phyloP scores from a whole-genome alignment of 2,113 vertebrate species.

The Rhea americana region DNA sequence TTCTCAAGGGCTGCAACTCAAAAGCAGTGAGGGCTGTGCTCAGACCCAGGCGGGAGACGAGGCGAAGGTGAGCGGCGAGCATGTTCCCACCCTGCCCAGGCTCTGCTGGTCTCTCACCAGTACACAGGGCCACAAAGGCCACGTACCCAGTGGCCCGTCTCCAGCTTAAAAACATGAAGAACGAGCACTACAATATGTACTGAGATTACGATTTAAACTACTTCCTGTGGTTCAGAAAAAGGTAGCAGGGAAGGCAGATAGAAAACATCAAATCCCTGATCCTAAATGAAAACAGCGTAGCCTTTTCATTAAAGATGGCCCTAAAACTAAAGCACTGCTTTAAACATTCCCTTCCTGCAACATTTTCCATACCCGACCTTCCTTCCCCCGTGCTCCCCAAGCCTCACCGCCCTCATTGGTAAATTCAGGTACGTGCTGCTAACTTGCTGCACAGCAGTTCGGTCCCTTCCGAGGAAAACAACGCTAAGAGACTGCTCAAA shows the following conservation, averaged over 20 bases:
- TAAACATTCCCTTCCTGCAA: not conserved
- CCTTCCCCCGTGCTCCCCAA: not conserved
- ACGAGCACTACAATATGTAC: fast-evolving
- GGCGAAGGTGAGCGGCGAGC: not conserved
- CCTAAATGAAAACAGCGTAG: not conserved
- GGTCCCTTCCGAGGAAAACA: not conserved
- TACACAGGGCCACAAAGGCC: not conserved
- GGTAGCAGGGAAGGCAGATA: not conserved
- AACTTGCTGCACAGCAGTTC: not conserved
- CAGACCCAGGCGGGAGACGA: fast-evolving
- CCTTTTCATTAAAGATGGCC: not conserved
- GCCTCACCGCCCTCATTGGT: fast-evolving
- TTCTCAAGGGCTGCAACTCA: not conserved
- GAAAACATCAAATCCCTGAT: not conserved
- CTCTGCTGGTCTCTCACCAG: fast-evolving
- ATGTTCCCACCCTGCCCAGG: fast-evolving
- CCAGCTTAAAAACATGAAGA: not conserved
- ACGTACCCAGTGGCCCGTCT: fast-evolving
- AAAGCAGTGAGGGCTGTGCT: not conserved
- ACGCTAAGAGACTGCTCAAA: not conserved
- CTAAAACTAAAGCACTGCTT: not conserved
- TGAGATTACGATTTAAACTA: not conserved
- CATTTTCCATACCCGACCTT: fast-evolving
- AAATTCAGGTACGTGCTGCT: not conserved
- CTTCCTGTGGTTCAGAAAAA: not conserved